Evolutionary conservation across 2,888 invertebrate genomes (phyloP), one percentile per base, ranked within the genome.

Genomic region (Habrosyne pyritoides): DNA sequence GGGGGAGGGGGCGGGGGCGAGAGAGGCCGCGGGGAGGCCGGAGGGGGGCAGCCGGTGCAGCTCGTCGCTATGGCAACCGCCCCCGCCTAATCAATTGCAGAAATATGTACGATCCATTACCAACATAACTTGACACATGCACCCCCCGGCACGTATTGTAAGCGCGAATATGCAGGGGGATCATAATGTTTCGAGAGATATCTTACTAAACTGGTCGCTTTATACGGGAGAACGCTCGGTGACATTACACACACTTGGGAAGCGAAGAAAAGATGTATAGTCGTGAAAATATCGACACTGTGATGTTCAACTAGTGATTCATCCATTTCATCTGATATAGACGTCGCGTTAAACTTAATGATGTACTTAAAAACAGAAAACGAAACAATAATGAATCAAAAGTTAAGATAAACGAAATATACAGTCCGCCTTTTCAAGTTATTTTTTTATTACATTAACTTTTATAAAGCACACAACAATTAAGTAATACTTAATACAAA

Each of bases 51-150:
- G 64, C 53, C 75, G 71, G 74, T 81, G 80, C 81, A 75, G 65
- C 70, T 73, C 74, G 89, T 90, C 75, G 75, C 82, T 86, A 91
- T 89, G 84, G 84, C 85, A 80, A 92, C 91, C 90, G 86, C 86
- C 90, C 91, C 89, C 89, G 89, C 87, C 91, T 92, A 93, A 93
- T 92, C 92, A 92, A 93, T 92, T 93, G 92, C 92, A 93, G 92
- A 92, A 92, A 92, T 91, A 93, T 93, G 92, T 92, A 91, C 87
- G 86, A 81, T 61, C 85, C 80, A 84, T 85, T 75, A 83, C 90
- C 89, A 79, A 49, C 56, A 14, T 57, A 72, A 59, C 53, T 10
- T 21, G 86, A 60, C 5, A 81, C 61, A 10, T 60, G 53, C 21
- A 62, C 22, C 73, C 74, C 64, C 78, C 64, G 76, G 55, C 58